These are phyloP conservation scores for Serripes groenlandicus DNA, from an alignment of 2,888 invertebrate genomes.

Conservation along the genomic window DNA sequence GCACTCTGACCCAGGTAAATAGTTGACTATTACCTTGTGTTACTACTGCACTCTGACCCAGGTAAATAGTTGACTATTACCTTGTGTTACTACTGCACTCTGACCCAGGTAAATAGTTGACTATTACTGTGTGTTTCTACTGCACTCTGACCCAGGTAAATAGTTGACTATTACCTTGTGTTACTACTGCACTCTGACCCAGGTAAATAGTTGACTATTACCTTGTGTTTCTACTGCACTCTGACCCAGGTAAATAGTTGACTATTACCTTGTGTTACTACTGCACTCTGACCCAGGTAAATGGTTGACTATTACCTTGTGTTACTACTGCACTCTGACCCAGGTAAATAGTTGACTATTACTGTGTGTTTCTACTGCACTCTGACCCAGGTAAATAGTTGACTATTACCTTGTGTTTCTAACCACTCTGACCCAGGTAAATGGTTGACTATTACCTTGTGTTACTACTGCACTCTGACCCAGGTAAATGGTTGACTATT, in stretches of 20 bases:
- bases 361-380: constrained; percentile 82
- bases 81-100: background rate
- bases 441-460: constrained; percentile 79
- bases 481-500: constrained; percentile 92
- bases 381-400: constrained; percentile 96
- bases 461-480: constrained; percentile 90
- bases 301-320: too few relatives aligned
- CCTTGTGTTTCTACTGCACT: constrained; percentile 86
- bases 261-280: too few relatives aligned
- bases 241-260: constrained; percentile 98
- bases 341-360: constrained; percentile 96
- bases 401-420: background rate
- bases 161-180: constrained; percentile 87
- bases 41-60: too few relatives aligned
- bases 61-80: too few relatives aligned
- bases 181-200: constrained; percentile 89
- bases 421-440: background rate
- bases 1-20: background rate
- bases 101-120: constrained; percentile 13
- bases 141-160: constrained; percentile 95
- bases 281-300: too few relatives aligned
- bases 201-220: constrained; percentile 57
- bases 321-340: constrained; percentile 90
- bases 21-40: too few relatives aligned
- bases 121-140: constrained; percentile 83